These are phyloP conservation scores for Deilephila elpenor DNA, from an alignment of 2,888 invertebrate species.

Conservation along the genomic window DNA sequence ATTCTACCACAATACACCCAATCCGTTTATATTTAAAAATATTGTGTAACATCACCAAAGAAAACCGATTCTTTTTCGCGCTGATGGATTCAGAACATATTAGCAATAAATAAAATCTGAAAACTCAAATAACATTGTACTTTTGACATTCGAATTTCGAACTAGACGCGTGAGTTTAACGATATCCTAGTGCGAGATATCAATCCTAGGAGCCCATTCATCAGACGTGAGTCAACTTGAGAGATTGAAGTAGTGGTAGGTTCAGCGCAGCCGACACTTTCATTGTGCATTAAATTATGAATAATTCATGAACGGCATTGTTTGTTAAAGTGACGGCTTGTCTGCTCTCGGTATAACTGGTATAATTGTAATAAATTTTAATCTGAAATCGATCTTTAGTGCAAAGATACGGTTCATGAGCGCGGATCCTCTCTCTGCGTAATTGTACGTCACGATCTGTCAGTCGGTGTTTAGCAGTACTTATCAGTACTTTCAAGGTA, in stretches of 20 bases:
- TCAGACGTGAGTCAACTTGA: conserved; percentile 36
- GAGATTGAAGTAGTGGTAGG: conserved; percentile 43
- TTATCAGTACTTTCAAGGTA: conserved; percentile 11
- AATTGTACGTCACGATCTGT: conserved; percentile 27
- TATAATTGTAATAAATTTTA: conserved; percentile 35
- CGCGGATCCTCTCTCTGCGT: conserved; percentile 10
- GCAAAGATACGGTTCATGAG: conserved; percentile 6
- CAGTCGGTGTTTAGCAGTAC: conserved; percentile 13
- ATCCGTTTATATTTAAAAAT: background rate
- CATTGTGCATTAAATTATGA: conserved; percentile 54
- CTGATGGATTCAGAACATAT: conserved; percentile 28
- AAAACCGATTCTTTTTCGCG: conserved; percentile 21
- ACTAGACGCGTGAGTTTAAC: conserved; percentile 29
- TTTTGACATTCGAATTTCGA: conserved; percentile 28
- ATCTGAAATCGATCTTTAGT: conserved; percentile 22
- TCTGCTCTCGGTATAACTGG: conserved; percentile 37
- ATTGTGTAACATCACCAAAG: conserved; percentile 12
- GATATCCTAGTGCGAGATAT: conserved; percentile 30
- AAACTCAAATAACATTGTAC: conserved; percentile 15
- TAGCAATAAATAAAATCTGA: conserved; percentile 23
- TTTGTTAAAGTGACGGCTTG: conserved; percentile 54
- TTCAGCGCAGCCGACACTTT: conserved; percentile 49
- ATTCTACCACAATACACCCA: conserved; percentile 1
- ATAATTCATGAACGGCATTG: conserved; percentile 57
- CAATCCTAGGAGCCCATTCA: conserved; percentile 30